phyloP scores from a whole-genome alignment of 2,113 vertebrate genomes.

The Neotoma lepida region DNA sequence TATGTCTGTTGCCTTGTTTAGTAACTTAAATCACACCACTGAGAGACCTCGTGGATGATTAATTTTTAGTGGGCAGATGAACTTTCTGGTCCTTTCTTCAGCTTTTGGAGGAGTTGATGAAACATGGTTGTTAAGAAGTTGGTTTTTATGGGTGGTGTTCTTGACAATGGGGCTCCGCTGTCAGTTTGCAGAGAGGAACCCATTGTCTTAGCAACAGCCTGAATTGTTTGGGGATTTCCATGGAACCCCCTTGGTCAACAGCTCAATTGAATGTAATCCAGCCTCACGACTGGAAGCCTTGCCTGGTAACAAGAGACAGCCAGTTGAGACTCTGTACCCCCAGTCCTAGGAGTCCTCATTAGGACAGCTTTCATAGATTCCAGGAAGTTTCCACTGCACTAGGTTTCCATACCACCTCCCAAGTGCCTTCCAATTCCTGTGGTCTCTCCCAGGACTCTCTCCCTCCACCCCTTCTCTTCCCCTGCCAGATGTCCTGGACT shows the following conservation, averaged over 20 bases:
- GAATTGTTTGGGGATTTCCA: not conserved
- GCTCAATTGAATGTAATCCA: not conserved
- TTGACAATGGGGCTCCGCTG: not conserved
- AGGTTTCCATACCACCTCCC: accelerated
- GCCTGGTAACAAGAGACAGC: not conserved
- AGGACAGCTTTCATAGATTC: not conserved
- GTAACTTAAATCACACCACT: not conserved
- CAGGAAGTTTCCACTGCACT: not conserved
- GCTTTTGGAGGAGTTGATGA: not conserved
- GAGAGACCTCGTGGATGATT: not conserved
- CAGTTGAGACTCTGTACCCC: not conserved
- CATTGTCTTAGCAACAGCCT: not conserved
- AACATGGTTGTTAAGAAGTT: not conserved
- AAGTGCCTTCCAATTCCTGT: not conserved
- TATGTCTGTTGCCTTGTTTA: not conserved
- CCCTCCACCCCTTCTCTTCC: not conserved
- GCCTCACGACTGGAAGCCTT: not conserved
- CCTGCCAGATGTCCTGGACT: not conserved
- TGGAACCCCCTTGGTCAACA: not conserved
- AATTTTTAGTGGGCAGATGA: not conserved
- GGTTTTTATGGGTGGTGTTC: not conserved
- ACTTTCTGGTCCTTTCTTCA: not conserved
- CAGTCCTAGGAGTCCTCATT: not conserved
- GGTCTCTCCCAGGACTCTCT: not conserved
- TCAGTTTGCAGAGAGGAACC: not conserved